Evolutionary conservation across 2,113 vertebrate species (phyloP), one percentile per base, ranked within the genome.

Genomic region (Siphamia tubifer): DNA sequence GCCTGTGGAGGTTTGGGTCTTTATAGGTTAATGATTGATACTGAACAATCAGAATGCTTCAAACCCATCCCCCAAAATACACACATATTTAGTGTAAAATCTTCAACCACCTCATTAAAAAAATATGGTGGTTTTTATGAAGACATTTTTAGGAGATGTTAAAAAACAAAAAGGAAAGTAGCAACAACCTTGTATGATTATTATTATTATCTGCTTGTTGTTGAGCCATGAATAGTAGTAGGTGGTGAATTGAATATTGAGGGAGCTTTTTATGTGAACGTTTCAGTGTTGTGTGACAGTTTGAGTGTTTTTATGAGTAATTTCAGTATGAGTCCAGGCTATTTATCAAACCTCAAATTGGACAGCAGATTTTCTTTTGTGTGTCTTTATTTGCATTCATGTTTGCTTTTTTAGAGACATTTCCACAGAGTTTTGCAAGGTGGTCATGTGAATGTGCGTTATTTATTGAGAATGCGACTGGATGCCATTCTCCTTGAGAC

Each of bases 401-500:
- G 21, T 2, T 60, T 23, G 23, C 5, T 40, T 40, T 20, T 34
- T n/a, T 48, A 12, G 16, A 30, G 8, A 49, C 35, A 56, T 35
- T 42, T 38, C 8, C 35, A 51, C 49, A 49, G 4, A 9, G 7
- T 20, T 19, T 43, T 21, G 34, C 1, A 38, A 40, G 39, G 34
- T 24, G 15, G 21, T 32, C 45, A 3, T 3, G 8, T 71, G 25
- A 24, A 17, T 9, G 8, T 30, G 25, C 28, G 25, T 42, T 23
- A 27, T 21, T 1, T 24, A 21, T 24, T 2, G 1, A 8, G 4
- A 54, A 12, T 65, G 45, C 44, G 43, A 34, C 44, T 12, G 44
- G 32, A 64, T 62, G 67, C 40, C 69, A 71, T 39, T 68, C 58
- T 82, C 66, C 57, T 81, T 55, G 40, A 63, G 36, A 69, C 27